Conservation (phyloP, 2,113 vertebrate species). For the Stomatorhinus ivindoensis region DNA sequence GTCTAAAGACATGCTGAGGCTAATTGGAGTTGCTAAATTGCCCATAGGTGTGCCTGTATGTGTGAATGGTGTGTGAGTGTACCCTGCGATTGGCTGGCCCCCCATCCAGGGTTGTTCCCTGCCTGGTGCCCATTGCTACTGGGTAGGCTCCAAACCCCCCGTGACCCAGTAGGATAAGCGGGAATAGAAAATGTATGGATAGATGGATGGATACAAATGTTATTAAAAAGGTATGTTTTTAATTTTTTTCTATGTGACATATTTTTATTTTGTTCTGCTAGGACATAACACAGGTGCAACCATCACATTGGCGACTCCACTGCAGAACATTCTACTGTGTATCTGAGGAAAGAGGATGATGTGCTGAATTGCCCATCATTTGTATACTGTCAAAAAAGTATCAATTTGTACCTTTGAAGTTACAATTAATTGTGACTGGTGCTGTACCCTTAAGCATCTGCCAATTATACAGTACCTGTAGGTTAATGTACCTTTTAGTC, state of each 20-base stretch:
- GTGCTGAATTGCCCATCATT: not conserved
- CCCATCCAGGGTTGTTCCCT: too few relatives aligned
- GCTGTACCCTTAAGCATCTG: not conserved
- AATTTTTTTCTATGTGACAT: not conserved
- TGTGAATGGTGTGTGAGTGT: too few relatives aligned
- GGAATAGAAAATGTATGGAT: too few relatives aligned
- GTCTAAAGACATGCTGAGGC: too few relatives aligned
- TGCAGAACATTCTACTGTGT: not conserved
- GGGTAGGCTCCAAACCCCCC: too few relatives aligned
- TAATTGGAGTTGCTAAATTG: too few relatives aligned
- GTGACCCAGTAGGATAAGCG: too few relatives aligned
- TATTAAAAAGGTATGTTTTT: too few relatives aligned
- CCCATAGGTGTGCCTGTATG: too few relatives aligned
- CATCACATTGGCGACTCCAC: not conserved
- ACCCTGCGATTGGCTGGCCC: too few relatives aligned
- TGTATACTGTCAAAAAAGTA: not conserved
- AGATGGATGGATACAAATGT: too few relatives aligned
- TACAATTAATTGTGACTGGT: not conserved
- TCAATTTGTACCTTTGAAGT: not conserved
- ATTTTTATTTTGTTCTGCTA: not conserved
- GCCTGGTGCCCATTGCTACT: too few relatives aligned
- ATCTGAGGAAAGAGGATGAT: not conserved
- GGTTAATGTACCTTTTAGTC: not conserved
- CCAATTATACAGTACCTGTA: not conserved
- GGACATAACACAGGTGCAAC: not conserved